Evolutionary conservation across 2,113 vertebrate genomes (phyloP), one percentile per base, ranked within the genome.

Genomic region (Etia nguti): DNA sequence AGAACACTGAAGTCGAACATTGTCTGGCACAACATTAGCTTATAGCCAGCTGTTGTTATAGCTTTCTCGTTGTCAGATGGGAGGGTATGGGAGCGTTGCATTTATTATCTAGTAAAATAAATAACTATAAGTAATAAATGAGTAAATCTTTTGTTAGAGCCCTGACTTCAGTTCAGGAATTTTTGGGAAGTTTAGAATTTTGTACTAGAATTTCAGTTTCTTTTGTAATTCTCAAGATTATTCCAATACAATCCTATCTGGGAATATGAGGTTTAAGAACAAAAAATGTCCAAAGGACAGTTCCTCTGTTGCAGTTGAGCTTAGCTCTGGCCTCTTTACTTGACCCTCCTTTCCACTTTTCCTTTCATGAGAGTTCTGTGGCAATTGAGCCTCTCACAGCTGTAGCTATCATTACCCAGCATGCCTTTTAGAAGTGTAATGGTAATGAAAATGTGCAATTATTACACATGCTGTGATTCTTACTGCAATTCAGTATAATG

Each of bases 51-150:
- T 65, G 31, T 38, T 41, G 36, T 24, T 68, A 68, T 41, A 68
- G 2, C 4, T 24, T n/a, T 36, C 38, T 43, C 5, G 1, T 43
- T 70, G 36, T 70, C 62, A 68, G 4, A 68, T 1, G n/a, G 7
- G 36, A 41, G 7, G 62, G 36, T 1, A 62, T 62, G 31, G 31
- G 16, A 62, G 59, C 1, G 0, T 41, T 15, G n/a, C n/a, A 41
- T 24, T 13, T 41, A 11, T 38, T 68, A 8, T 38, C 20, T 13
- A 22, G 18, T 38, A 65, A 22, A 65, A 65, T 65, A 38, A 65
- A 65, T 38, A 65, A 38, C 34, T 65, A 65, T 68, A 20, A 38
- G 0, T 38, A 68, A 68, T 13, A 68, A 68, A 38, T 62, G 4
- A 36, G 31, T 62, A 7, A 36, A 62, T 36, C 59, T 3, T 0